A percentile compares a stretch with the other conserved stretches of the same genome.
Conservation (phyloP, 2,888 invertebrate genomes). For the Coelopa pilipes region DNA sequence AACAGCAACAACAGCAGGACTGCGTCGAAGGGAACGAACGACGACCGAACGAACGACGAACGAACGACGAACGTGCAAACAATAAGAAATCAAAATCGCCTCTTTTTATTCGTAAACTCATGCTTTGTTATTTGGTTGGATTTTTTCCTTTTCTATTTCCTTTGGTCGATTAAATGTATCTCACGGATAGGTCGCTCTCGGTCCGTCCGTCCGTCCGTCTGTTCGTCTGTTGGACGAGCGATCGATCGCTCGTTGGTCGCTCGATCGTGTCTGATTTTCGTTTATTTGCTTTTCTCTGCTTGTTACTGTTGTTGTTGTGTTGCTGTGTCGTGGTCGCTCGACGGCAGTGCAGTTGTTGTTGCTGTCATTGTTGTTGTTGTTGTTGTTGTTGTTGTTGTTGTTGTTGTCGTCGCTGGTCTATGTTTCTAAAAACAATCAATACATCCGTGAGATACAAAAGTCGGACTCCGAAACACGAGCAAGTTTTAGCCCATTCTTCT, state of each 20-base stretch:
- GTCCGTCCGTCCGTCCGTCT: too few species aligned
- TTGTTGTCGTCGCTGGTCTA: conserved; percentile 3
- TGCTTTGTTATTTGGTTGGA: too few species aligned
- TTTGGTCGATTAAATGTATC: conserved; percentile 35
- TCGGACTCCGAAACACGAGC: not conserved
- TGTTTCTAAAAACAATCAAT: not conserved
- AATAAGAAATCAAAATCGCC: conserved; percentile 41
- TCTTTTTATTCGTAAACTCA: not conserved
- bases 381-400: not conserved
- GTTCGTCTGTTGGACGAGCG: too few species aligned
- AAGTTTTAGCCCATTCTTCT: too few species aligned
- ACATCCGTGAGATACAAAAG: not conserved
- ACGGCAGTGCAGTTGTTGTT: not conserved
- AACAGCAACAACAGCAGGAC: conserved; percentile 32
- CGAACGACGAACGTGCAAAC: conserved; percentile 26
- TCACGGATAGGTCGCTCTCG: conserved; percentile 26
- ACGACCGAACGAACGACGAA: not conserved
- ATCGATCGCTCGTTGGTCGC: not conserved
- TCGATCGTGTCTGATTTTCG: not conserved
- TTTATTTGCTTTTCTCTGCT: not conserved
- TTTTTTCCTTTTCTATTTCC: not conserved
- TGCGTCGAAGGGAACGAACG: too few species aligned
- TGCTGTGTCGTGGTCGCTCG: not conserved
- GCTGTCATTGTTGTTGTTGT: not conserved
- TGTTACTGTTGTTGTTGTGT: conserved; percentile 1